A percentile compares a stretch with the other conserved stretches of the same genome.
These are phyloP conservation scores for Melanogrammus aeglefinus DNA, from an alignment of 2,797 vertebrate species.

Conservation along the genomic window DNA sequence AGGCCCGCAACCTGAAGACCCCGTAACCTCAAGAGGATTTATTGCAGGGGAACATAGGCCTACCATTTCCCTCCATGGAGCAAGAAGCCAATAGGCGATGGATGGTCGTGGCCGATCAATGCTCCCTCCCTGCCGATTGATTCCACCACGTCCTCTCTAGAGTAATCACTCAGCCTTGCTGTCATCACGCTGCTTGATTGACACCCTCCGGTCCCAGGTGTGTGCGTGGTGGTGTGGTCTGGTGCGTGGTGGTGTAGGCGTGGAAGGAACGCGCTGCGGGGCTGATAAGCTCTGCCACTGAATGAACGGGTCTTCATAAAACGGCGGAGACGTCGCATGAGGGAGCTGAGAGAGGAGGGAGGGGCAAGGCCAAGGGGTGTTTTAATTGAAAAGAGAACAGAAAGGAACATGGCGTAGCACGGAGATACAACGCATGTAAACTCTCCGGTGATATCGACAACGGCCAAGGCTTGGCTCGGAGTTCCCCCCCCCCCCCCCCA, in stretches of 20 bases:
- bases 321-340: background rate
- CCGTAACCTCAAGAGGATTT: conserved; percentile 47
- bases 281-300: background rate
- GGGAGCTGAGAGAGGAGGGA: too few relatives aligned
- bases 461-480: conserved; percentile 35
- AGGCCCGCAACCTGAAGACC: conserved; percentile 20
- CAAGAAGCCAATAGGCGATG: conserved; percentile 52
- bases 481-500: conserved; percentile 37
- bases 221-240: background rate
- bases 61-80: conserved; percentile 34
- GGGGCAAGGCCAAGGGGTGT: too few relatives aligned
- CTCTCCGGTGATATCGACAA: conserved; percentile 37
- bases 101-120: conserved; percentile 61
- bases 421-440: conserved; percentile 39
- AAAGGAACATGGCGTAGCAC: conserved; percentile 23
- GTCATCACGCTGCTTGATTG: conserved; percentile 7
- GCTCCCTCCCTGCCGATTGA: conserved; percentile 38
- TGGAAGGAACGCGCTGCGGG: background rate
- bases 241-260: too few relatives aligned
- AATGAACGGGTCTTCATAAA: background rate
- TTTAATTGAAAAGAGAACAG: background rate
- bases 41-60: conserved; percentile 32
- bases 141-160: conserved; percentile 55
- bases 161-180: conserved; percentile 44
- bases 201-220: conserved; percentile 33